Evolutionary conservation across 2,113 vertebrate genomes (phyloP), one percentile per base, ranked within the genome.

Genomic region (Gorsachius goisagi): DNA sequence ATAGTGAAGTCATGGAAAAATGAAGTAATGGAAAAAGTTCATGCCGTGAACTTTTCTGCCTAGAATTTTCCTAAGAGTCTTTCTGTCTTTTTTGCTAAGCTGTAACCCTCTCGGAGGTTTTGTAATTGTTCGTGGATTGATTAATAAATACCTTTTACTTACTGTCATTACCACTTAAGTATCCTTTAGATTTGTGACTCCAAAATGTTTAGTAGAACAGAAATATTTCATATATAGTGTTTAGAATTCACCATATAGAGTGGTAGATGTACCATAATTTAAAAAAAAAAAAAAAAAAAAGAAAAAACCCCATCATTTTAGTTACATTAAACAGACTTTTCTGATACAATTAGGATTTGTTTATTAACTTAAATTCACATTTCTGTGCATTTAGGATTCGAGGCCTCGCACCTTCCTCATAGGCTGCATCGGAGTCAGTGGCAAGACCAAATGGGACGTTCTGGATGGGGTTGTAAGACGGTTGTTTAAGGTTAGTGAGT

Each of bases 381-480:
- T 64, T 49, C 60, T 85, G 1, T 94, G 33, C 63, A 47, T 62
- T 33, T 93, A 99, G 99, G 99, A 99, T 64, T 98, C 96, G 41
- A 98, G 98, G 53, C 96, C 97, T 39, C 98, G 98, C 17, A 95
- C 98, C 68, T 99, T 99, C 90, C 99, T 99, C 67, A 99, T 99
- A 49, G 99, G 99, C 59, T 99, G 99, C 97, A 99, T 99, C 23
- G 99, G 99, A 15, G 99, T 99, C 50, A 99, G 99, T 14, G 99
- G 99, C 35, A 99, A 99, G 98, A 99, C 99, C 76, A 99, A 99
- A 79, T 99, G 99, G 99, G 99, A 99, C 59, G 99, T 99, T 37
- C 98, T 99, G 94, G 99, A 99, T 56, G 99, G 99, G 45, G 99
- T 99, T 56, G 99, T 99, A 3, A 98, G 98, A 23, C 98, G 99